These are phyloP conservation scores for Halcyon smyrnensis DNA, from an alignment of 2,797 vertebrate species.

Conservation along the genomic window DNA sequence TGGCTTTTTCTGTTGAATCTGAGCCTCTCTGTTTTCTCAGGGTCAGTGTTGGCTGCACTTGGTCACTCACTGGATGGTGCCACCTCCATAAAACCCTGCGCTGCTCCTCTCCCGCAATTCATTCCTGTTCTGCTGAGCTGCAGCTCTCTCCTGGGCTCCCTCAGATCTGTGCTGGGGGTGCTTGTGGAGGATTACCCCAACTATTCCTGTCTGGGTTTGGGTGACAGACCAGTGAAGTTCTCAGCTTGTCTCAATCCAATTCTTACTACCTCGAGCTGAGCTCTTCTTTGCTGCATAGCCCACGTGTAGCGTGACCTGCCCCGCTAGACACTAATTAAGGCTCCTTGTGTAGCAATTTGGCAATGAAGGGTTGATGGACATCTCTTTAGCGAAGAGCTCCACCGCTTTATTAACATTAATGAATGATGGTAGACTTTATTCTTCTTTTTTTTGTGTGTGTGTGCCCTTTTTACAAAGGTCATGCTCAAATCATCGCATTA, in stretches of 20 bases:
- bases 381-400: not conserved
- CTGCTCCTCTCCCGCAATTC: not conserved
- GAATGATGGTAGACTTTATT: not conserved
- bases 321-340: not conserved
- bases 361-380: not conserved
- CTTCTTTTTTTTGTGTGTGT: not conserved
- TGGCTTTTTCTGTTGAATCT: not conserved
- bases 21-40: not conserved
- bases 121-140: not conserved
- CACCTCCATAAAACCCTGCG: fast-evolving
- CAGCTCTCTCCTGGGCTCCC: not conserved
- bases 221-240: not conserved
- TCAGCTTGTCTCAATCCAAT: not conserved
- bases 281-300: fast-evolving
- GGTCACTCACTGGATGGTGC: not conserved
- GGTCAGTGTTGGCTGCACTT: not conserved
- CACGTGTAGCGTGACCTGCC: fast-evolving
- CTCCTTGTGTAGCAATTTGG: not conserved
- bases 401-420: conserved; percentile 8
- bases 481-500: not conserved
- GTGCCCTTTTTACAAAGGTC: not conserved
- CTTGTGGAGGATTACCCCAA: not conserved
- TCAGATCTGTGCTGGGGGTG: not conserved
- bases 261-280: not conserved
- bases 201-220: not conserved